Evolutionary conservation across 2,797 vertebrate species (phyloP).

Genomic region (Sebastiscus albofasciatus): DNA sequence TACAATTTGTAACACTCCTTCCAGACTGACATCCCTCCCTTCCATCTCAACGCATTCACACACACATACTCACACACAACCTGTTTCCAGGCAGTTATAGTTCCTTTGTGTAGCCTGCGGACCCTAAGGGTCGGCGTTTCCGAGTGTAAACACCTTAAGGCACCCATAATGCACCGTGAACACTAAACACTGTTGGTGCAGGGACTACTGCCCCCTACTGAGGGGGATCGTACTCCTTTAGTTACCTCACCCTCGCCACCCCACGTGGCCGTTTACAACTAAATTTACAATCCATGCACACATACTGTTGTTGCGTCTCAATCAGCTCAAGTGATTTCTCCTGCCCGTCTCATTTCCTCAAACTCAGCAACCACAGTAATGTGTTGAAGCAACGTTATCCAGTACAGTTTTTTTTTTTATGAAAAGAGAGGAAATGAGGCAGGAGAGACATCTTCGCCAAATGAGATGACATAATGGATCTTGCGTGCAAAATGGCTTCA

Average conservation of each 20-base stretch:
- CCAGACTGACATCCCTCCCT: conserved; percentile 24
- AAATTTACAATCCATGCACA: conserved; percentile 67
- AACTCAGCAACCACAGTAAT: neutral
- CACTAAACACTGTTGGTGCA: conserved; percentile 77
- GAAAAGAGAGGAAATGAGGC: conserved; percentile 54
- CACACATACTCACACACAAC: conserved; percentile 63
- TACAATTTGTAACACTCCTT: conserved; percentile 61
- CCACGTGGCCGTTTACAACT: conserved; percentile 51
- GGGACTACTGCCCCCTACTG: conserved; percentile 63
- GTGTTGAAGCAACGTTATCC: conserved; percentile 23
- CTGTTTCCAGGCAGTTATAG: conserved; percentile 82
- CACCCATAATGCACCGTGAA: conserved; percentile 84
- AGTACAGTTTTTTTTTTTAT: conserved; percentile 29
- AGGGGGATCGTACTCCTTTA: conserved; percentile 44
- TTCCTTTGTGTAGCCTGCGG: conserved; percentile 80
- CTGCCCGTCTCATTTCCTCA: conserved; percentile 70
- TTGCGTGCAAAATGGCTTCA: conserved; percentile 91
- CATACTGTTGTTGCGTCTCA: conserved; percentile 52
- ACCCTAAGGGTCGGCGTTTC: conserved; percentile 74
- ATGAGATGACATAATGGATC: conserved; percentile 63
- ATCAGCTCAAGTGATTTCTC: conserved; percentile 61
- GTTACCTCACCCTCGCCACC: conserved; percentile 49
- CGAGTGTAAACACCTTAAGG: conserved; percentile 88
- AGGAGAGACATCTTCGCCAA: conserved; percentile 35
- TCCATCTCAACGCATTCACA: conserved; percentile 18